Conservation (phyloP, 2,797 vertebrate species). For the Coregonus sp. region DNA sequence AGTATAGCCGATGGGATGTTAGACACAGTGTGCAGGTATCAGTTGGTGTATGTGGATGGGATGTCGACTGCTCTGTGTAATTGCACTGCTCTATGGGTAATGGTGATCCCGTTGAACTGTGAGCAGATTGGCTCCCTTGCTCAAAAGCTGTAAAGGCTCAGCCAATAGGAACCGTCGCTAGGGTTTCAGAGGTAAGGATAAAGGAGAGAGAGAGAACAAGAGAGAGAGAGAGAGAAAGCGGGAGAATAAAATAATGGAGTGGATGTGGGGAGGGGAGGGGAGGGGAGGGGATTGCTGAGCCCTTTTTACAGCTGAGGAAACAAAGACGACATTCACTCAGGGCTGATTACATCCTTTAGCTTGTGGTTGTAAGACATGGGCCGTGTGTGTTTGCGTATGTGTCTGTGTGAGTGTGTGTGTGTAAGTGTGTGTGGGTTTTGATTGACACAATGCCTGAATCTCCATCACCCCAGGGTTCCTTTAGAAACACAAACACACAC, state of each 20-base stretch:
- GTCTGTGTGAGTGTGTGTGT: too few species aligned
- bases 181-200: slow-evolving; percentile 28
- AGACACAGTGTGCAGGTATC: too few species aligned
- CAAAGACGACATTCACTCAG: slow-evolving; percentile 47
- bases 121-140: slow-evolving; percentile 64
- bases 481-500: slow-evolving; percentile 14
- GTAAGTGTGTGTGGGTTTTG: too few species aligned
- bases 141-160: slow-evolving; percentile 44
- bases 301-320: slow-evolving; percentile 52
- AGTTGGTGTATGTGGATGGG: slow-evolving; percentile 45
- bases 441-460: too few species aligned
- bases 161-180: slow-evolving; percentile 61
- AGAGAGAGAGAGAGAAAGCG: slow-evolving; percentile 22
- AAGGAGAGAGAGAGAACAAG: not conserved
- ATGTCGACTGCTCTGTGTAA: slow-evolving; percentile 59
- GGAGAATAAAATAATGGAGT: too few species aligned
- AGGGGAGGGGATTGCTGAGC: too few species aligned
- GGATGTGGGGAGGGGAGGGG: too few species aligned
- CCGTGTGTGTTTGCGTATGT: too few species aligned
- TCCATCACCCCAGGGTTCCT: too few species aligned
- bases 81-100: slow-evolving; percentile 67
- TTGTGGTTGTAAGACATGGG: too few species aligned
- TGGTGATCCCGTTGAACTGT: slow-evolving; percentile 68
- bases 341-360: not conserved
- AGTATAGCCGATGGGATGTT: too few species aligned